These are phyloP conservation scores for Platalea minor DNA, from an alignment of 2,797 vertebrate genomes.

Conservation along the genomic window DNA sequence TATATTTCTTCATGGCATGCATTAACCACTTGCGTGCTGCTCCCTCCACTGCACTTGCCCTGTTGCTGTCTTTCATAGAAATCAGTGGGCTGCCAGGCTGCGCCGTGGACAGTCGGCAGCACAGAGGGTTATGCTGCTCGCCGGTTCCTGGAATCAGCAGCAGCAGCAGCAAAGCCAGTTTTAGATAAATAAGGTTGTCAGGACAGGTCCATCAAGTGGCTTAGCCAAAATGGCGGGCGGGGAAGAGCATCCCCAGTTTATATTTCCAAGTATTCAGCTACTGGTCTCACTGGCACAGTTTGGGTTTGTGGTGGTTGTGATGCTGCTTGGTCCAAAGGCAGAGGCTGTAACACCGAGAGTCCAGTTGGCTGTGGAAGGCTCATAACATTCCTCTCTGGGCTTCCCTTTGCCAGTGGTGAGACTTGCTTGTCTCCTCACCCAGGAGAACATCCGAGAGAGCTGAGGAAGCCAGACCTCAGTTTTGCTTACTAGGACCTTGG, in stretches of 20 bases:
- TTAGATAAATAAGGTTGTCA: not conserved
- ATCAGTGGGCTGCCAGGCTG: not conserved
- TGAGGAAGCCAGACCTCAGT: not conserved
- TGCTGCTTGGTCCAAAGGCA: constrained; percentile 48
- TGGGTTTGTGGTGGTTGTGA: constrained; percentile 12
- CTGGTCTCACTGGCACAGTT: not conserved
- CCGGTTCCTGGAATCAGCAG: not conserved
- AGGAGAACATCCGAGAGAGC: not conserved
- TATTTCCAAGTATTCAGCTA: constrained; percentile 1
- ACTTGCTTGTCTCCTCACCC: not conserved
- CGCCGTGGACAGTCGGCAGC: not conserved
- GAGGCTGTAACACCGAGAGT: constrained; percentile 23
- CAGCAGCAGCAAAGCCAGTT: not conserved
- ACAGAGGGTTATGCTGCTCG: not conserved
- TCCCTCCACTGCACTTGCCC: constrained; percentile 34
- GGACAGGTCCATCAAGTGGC: not conserved
- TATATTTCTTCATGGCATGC: constrained; percentile 3
- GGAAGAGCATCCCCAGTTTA: not conserved
- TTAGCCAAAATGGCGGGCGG: constrained; percentile 20
- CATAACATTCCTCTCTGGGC: not conserved
- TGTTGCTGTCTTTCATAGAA: constrained; percentile 14
- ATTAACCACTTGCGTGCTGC: constrained; percentile 49
- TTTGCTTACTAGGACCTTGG: not conserved
- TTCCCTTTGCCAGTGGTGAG: not conserved
- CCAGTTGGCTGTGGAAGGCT: not conserved